Percentiles rank a stretch among this genome's conserved stretches.
phyloP scores from a whole-genome alignment of 2,797 vertebrate species.

The Sitta carolinensis region DNA sequence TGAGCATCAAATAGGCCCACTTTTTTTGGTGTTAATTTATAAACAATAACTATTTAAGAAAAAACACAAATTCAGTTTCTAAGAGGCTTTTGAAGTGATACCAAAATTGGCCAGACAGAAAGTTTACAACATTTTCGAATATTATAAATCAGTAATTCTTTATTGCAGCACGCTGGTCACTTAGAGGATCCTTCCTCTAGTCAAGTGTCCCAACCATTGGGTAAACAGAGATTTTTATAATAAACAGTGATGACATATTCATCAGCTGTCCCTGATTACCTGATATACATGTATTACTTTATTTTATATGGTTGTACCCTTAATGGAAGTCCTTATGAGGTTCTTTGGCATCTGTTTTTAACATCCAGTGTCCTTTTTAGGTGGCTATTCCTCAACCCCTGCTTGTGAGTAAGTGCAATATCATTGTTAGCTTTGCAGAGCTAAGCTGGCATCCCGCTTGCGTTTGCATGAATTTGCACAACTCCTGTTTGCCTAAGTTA shows the following conservation, averaged over 20 bases:
- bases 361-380: not conserved
- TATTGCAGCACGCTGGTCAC: not conserved
- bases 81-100: not conserved
- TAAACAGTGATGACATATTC: too few species aligned
- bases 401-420: not conserved
- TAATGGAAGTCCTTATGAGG: not conserved
- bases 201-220: accelerated
- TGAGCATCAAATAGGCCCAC: not conserved
- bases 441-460: not conserved
- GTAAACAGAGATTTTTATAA: not conserved
- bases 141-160: not conserved
- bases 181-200: not conserved
- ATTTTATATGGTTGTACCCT: not conserved
- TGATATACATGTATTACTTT: not conserved
- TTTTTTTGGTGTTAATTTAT: not conserved
- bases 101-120: not conserved
- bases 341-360: not conserved
- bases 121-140: not conserved
- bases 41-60: not conserved
- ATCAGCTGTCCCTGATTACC: not conserved
- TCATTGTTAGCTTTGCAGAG: not conserved
- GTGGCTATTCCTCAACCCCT: not conserved
- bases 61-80: not conserved
- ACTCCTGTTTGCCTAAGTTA: not conserved
- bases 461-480: not conserved